These are phyloP conservation scores for Ciconia boyciana DNA, from an alignment of 2,113 vertebrate species.

Conservation along the genomic window DNA sequence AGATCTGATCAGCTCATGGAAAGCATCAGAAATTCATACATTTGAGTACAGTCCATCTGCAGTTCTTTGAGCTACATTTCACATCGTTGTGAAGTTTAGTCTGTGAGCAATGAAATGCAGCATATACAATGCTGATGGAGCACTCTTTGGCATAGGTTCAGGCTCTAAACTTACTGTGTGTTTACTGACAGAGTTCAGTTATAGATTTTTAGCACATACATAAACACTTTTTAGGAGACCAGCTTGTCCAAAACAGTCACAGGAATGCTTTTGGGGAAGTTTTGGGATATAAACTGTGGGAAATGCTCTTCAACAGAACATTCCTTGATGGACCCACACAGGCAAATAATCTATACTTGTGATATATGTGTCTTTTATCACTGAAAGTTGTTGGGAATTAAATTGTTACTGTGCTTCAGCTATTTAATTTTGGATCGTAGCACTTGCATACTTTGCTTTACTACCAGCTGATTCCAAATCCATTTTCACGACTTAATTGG, in stretches of 20 bases:
- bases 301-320: not conserved
- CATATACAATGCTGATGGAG: not conserved
- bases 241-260: not conserved
- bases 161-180: not conserved
- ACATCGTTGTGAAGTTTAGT: not conserved
- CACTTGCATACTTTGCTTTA: not conserved
- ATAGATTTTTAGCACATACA: not conserved
- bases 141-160: not conserved
- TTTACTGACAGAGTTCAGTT: not conserved
- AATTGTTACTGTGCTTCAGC: not conserved
- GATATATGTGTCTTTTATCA: not conserved
- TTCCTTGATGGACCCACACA: not conserved
- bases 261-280: not conserved
- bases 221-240: not conserved
- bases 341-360: not conserved
- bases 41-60: conserved; percentile 6
- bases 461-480: conserved; percentile 7
- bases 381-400: not conserved
- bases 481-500: not conserved
- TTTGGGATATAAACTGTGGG: not conserved
- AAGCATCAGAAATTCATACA: not conserved
- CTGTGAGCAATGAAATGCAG: not conserved
- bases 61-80: conserved; percentile 29
- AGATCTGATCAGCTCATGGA: not conserved
- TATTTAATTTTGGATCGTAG: conserved; percentile 11